Base-by-base conservation (phyloP, 2,113 vertebrate genomes). In the Azemiops feae region DNA sequence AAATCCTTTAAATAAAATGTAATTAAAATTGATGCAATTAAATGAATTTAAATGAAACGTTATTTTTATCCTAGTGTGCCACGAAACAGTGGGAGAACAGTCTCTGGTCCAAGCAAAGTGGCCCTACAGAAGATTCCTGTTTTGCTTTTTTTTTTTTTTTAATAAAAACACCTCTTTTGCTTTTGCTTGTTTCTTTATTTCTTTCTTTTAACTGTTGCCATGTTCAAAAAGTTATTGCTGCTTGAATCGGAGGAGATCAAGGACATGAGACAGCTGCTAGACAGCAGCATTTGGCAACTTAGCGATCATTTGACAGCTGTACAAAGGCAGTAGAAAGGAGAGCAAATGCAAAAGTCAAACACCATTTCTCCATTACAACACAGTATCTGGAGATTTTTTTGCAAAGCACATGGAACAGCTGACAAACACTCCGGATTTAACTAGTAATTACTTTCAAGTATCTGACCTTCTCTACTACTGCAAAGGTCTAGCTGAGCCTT, bases 391-490 rank as follows among this genome's bases (percentile, higher is more conserved):
- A 54, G 39, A 34, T 55, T 89, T 60, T 11, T 43, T 74, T 52
- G 89, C 74, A 81, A 93, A 94, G 87, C 60, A 34, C 93, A 86
- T 91, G 43, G 93, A 97, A 94, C 91, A 87, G 85, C 93, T 95
- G 50, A 90, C 57, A 96, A 95, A 89, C 54, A 88, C 92, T 60
- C 93, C 39, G 4, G 95, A 92, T 93, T 60, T 93, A 53, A 91
- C 88, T 94, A 87, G 93, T 86, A 95, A 96, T 96, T 96, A 95
- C 45, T 94, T 91, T 93, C 91, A 96, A 94, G 74, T 4, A 0
- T 95, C 23, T 96, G 94, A 96, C 95, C 96, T 91, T 52, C 94
- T 92, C 92, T 92, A 96, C 89, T 53, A 94, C 57, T 94, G 30
- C 91, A 93, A 95, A 92, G 53, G 34, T 95, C 92, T 94, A 95